Evolutionary conservation across 2,797 vertebrate genomes (phyloP).

Genomic region (Erpetoichthys calabaricus): DNA sequence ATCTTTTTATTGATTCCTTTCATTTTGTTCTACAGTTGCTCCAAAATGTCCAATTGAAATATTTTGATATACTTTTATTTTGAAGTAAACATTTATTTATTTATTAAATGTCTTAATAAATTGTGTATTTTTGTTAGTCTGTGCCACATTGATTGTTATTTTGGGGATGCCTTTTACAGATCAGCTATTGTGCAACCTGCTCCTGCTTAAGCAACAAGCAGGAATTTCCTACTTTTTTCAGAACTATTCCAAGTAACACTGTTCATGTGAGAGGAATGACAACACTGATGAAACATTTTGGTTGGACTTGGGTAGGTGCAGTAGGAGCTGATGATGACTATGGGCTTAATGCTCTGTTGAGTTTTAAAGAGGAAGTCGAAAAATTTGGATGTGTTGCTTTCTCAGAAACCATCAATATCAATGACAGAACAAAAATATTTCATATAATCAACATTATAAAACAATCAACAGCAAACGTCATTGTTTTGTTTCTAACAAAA

Average conservation of each 20-base stretch:
- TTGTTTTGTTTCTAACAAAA: slow-evolving; percentile 53
- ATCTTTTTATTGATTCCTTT: no score
- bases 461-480: slow-evolving; percentile 43
- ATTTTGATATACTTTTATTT: no score
- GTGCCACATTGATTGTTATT: no score
- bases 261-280: slow-evolving; percentile 47
- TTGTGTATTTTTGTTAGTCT: no score
- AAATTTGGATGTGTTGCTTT: slow-evolving; percentile 37
- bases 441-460: slow-evolving; percentile 15
- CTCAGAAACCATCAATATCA: no score
- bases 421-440: no score
- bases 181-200: slow-evolving; percentile 62
- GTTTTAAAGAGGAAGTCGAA: slow-evolving; percentile 50
- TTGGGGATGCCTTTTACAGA: slow-evolving; percentile 28
- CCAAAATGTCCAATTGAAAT: no score
- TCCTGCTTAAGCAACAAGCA: slow-evolving; percentile 57
- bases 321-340: slow-evolving; percentile 57
- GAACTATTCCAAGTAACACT: slow-evolving; percentile 49
- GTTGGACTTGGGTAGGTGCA: slow-evolving; percentile 64
- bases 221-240: slow-evolving; percentile 56
- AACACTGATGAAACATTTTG: slow-evolving; percentile 46
- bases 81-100: no score
- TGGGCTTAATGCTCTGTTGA: slow-evolving; percentile 53
- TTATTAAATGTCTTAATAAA: no score
- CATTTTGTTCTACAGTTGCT: no score